These are phyloP conservation scores for Nomada ruficornis DNA, from an alignment of 2,888 invertebrate genomes.

Conservation along the genomic window DNA sequence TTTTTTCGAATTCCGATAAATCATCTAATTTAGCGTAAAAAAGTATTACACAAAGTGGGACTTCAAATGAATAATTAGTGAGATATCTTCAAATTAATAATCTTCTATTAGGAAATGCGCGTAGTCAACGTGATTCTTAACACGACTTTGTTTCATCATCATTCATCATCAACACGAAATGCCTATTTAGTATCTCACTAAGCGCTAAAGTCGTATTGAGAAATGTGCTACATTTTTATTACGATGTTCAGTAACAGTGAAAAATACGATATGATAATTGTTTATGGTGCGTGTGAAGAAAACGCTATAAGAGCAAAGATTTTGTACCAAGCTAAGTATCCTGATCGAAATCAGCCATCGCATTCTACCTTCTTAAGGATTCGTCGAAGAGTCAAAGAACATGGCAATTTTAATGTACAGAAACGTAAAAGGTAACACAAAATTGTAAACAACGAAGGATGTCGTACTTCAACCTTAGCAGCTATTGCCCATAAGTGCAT, in stretches of 20 bases:
- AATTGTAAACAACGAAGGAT: not conserved
- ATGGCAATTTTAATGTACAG: conserved; percentile 10
- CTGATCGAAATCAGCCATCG: conserved; percentile 17
- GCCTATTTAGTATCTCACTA: conserved; percentile 1
- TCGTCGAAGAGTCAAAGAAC: not conserved
- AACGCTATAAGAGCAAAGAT: not conserved
- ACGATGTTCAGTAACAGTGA: conserved; percentile 7
- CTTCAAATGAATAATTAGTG: too few species aligned
- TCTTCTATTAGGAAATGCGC: too few species aligned
- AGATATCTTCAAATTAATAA: too few species aligned
- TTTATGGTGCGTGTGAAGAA: conserved; percentile 12
- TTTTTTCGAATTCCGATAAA: too few species aligned
- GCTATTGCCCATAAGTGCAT: conserved; percentile 11
- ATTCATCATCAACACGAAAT: conserved; percentile 5
- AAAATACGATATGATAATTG: conserved; percentile 18
- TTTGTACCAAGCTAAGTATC: conserved; percentile 7
- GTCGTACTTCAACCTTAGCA: not conserved
- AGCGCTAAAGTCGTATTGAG: conserved; percentile 5
- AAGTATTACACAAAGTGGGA: too few species aligned
- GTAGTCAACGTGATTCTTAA: too few species aligned
- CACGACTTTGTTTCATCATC: too few species aligned
- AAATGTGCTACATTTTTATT: conserved; percentile 5
- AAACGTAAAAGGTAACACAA: conserved; percentile 14
- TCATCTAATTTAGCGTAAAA: too few species aligned
- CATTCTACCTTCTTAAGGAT: conserved; percentile 10